phyloP scores from a whole-genome alignment of 2,888 invertebrate genomes.

The Panzeria rudis region DNA sequence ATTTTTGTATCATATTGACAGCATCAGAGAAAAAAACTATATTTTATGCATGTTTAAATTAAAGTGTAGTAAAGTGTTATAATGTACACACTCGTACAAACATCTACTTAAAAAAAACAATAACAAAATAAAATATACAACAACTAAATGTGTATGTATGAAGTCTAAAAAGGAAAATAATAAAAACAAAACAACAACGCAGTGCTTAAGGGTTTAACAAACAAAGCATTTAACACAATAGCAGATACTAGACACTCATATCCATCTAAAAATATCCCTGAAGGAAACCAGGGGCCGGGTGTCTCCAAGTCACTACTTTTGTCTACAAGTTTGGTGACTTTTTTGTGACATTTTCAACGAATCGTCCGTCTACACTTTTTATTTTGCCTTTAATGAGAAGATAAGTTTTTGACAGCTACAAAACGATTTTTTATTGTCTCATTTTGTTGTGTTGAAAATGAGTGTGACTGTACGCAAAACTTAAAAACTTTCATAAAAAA shows the following conservation, averaged over 20 bases:
- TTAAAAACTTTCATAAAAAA: no score
- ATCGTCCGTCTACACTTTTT: no score
- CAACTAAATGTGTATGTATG: conserved; percentile 36
- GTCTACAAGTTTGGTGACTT: no score
- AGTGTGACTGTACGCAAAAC: no score
- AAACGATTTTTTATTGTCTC: no score
- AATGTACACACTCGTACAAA: conserved; percentile 38
- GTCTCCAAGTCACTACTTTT: no score
- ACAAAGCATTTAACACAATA: conserved; percentile 75
- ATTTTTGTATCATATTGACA: not conserved
- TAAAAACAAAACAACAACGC: conserved; percentile 49
- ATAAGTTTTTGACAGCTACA: no score
- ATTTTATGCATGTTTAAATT: conserved; percentile 51
- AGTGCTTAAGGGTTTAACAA: conserved; percentile 79
- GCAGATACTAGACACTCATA: conserved; percentile 30
- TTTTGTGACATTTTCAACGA: no score
- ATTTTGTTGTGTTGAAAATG: no score
- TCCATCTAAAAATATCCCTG: no score
- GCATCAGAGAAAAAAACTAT: conserved; percentile 11
- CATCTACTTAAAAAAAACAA: conserved; percentile 19
- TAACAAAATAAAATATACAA: conserved; percentile 45
- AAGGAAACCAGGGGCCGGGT: no score
- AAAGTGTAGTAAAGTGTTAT: conserved; percentile 64
- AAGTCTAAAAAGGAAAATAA: not conserved
- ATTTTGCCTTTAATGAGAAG: no score